These are phyloP conservation scores for Mesocricetus auratus DNA, from an alignment of 2,113 vertebrate species.

Conservation along the genomic window DNA sequence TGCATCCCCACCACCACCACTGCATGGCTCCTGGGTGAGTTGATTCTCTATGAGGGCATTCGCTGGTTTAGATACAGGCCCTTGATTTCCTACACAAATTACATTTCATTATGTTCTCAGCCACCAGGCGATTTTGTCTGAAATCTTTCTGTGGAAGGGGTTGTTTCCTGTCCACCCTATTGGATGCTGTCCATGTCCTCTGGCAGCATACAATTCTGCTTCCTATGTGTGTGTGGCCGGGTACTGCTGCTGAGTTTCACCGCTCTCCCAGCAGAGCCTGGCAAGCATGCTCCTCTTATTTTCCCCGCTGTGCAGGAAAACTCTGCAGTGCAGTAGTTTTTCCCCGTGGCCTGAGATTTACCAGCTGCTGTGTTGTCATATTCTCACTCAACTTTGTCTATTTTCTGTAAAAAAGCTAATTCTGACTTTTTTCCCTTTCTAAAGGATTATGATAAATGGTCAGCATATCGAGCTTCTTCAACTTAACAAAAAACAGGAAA, in stretches of 20 bases:
- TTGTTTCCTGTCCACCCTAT: background rate
- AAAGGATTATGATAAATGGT: background rate
- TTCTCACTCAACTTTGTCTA: background rate
- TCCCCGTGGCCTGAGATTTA: background rate
- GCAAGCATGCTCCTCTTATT: background rate
- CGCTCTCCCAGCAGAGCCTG: background rate
- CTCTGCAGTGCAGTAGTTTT: conserved; percentile 64
- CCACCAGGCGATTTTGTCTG: background rate
- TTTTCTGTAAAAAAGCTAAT: background rate
- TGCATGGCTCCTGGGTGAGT: background rate
- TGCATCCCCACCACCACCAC: accelerated
- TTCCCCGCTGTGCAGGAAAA: background rate
- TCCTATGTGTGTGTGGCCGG: background rate
- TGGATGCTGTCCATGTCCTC: background rate
- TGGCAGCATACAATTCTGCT: background rate
- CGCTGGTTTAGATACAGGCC: background rate
- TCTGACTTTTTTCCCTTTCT: background rate
- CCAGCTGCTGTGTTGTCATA: background rate
- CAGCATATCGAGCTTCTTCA: background rate
- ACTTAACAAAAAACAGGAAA: background rate
- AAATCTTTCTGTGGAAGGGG: background rate
- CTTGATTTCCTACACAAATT: background rate
- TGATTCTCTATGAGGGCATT: background rate
- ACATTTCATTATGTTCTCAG: background rate
- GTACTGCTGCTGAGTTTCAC: background rate